Evolutionary conservation across 2,888 invertebrate species (phyloP).

Genomic region (Quadroppia sp.): DNA sequence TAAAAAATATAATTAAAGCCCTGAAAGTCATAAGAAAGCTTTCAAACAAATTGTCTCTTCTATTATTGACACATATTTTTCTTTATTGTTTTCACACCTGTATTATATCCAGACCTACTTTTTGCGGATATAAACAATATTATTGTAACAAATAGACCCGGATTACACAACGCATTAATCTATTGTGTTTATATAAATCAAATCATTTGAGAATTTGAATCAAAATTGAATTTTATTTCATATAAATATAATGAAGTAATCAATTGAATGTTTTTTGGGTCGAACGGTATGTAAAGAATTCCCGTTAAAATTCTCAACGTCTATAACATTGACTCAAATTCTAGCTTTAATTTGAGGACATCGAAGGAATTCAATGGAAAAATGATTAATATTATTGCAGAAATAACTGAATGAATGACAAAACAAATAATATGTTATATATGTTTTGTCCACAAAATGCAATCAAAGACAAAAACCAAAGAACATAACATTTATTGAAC

Average conservation of each 20-base stretch:
- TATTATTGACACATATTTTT: no score
- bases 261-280: neutral
- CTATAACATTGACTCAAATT: neutral
- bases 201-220: neutral
- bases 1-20: no score
- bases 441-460: neutral
- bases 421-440: conserved; percentile 1
- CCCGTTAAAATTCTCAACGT: neutral
- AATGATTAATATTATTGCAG: no score
- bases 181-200: no score
- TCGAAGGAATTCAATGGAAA: neutral
- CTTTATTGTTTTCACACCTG: no score
- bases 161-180: no score
- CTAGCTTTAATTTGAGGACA: neutral
- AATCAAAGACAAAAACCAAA: neutral
- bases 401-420: conserved; percentile 3
- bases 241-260: neutral
- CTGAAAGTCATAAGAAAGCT: no score
- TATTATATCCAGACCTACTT: no score
- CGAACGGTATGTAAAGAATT: neutral
- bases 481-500: conserved; percentile 3
- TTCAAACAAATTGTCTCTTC: no score
- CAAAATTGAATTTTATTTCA: neutral
- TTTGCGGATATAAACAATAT: no score
- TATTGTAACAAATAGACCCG: no score